Evolutionary conservation across 2,113 vertebrate genomes (phyloP).

Genomic region (Gopherus evgoodei): DNA sequence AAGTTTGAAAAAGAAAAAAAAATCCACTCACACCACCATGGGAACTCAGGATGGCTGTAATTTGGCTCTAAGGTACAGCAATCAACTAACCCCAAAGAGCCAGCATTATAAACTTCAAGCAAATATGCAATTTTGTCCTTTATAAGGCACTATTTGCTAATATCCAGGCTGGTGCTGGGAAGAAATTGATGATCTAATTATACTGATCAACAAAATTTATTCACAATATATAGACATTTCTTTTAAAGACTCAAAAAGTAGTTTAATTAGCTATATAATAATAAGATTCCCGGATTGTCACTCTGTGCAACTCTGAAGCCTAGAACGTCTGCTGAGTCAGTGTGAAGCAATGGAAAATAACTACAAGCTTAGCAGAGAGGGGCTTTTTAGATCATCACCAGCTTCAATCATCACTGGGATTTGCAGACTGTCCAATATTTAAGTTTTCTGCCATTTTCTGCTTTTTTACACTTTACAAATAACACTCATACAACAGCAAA

Average conservation of each 20-base stretch:
- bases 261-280: background rate
- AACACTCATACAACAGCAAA: too few species aligned
- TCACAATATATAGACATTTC: background rate
- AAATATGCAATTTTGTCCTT: background rate
- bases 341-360: too few species aligned
- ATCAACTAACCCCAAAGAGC: constrained; percentile 7
- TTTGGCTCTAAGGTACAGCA: background rate
- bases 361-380: too few species aligned
- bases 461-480: too few species aligned
- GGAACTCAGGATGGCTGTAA: background rate
- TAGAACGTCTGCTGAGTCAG: too few species aligned
- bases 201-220: background rate
- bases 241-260: background rate
- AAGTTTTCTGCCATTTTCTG: too few species aligned
- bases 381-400: too few species aligned
- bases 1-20: constrained; percentile 49
- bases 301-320: too few species aligned
- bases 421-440: too few species aligned
- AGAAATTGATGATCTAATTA: background rate
- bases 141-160: rapidly evolving
- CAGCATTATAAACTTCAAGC: constrained; percentile 3
- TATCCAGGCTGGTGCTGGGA: background rate
- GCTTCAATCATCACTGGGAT: too few species aligned
- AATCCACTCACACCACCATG: background rate
- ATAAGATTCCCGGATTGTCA: background rate